Conservation (phyloP, 2,797 vertebrate species). For the Aselliscus stoliczkanus region DNA sequence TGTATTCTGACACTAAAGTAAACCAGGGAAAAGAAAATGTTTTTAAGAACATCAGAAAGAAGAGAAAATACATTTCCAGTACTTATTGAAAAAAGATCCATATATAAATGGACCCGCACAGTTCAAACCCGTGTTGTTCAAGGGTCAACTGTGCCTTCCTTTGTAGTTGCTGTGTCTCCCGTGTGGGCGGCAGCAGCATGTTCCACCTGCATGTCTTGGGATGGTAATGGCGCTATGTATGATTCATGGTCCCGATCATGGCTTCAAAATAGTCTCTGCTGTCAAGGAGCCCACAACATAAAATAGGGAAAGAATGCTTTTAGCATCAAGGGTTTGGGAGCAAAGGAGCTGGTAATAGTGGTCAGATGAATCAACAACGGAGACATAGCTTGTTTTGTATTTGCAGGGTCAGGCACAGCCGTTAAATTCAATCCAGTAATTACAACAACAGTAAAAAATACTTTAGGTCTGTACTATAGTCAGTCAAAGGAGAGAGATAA, state of each 20-base stretch:
- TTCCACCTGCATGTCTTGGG: accelerated
- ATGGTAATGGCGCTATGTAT: accelerated
- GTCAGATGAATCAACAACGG: too few species aligned
- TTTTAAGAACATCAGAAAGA: neutral
- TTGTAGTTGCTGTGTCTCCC: accelerated
- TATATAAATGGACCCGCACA: neutral
- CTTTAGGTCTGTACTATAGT: neutral
- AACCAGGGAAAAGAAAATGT: neutral
- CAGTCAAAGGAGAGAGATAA: neutral
- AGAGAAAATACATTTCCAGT: neutral
- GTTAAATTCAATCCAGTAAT: neutral
- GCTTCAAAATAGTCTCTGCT: neutral
- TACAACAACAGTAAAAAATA: neutral
- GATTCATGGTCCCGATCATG: accelerated
- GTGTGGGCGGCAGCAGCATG: accelerated
- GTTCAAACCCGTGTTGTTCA: neutral
- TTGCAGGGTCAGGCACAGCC: neutral
- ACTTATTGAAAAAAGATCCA: neutral
- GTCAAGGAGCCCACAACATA: neutral
- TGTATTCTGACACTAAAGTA: neutral
- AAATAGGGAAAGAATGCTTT: neutral
- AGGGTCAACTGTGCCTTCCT: neutral
- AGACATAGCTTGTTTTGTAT: neutral
- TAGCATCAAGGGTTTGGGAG: neutral
- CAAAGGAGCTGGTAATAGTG: neutral